Conservation (phyloP, 2,888 invertebrate species). For the Drosophila mercatorum region DNA sequence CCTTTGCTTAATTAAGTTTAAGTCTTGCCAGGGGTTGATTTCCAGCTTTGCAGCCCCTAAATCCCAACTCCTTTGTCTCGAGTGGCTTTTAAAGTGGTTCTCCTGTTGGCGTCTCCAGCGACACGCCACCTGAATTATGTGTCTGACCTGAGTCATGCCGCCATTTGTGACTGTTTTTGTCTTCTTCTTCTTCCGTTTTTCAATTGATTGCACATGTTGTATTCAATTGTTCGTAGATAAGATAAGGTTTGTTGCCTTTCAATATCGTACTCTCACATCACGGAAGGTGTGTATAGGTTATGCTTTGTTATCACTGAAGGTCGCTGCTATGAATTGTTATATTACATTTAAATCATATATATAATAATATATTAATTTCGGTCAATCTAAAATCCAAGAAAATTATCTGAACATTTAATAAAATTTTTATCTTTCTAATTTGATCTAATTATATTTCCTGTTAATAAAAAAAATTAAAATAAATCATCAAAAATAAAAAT, state of each 20-base stretch:
- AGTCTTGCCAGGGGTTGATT: conserved; percentile 43
- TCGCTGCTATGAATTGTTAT: background rate
- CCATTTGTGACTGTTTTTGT: conserved; percentile 2
- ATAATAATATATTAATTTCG: background rate
- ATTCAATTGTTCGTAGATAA: conserved; percentile 31
- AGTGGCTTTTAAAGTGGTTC: conserved; percentile 56
- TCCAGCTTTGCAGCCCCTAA: background rate
- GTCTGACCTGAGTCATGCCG: conserved; percentile 37
- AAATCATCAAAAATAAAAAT: no score
- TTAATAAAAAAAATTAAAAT: no score
- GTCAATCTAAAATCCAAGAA: background rate
- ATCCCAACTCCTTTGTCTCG: conserved; percentile 44
- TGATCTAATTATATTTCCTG: no score
- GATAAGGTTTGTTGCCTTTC: conserved; percentile 15
- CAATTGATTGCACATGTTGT: conserved; percentile 38
- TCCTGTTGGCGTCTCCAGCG: conserved; percentile 26
- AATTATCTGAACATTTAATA: background rate
- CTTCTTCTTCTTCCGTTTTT: background rate
- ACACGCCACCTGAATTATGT: conserved; percentile 44
- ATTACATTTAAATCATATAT: background rate
- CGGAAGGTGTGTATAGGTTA: background rate
- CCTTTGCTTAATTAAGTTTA: conserved; percentile 59
- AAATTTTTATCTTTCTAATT: no score
- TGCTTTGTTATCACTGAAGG: background rate
- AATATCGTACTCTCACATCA: background rate